phyloP scores from a whole-genome alignment of 2,797 vertebrate genomes.

The Meriones psammophilus region DNA sequence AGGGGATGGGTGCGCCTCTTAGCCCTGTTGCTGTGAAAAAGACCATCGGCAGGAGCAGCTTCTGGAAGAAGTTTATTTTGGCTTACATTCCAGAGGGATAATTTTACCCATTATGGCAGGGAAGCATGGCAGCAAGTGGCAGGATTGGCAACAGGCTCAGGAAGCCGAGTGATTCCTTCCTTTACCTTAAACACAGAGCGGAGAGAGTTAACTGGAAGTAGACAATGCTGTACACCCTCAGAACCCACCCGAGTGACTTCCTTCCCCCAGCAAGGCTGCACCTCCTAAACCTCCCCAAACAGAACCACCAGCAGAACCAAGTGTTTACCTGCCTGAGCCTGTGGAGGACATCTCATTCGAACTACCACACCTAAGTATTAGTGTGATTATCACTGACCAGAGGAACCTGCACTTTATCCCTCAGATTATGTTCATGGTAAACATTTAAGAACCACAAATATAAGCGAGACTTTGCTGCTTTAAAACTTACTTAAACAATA shows the following conservation, averaged over 20 bases:
- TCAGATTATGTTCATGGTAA: constrained; percentile 20
- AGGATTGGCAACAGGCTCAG: background rate
- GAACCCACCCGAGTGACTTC: background rate
- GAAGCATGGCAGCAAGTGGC: background rate
- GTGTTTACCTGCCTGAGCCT: background rate
- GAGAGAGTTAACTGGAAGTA: background rate
- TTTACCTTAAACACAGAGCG: background rate
- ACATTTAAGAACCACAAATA: constrained; percentile 3
- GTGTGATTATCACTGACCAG: background rate
- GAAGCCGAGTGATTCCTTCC: background rate
- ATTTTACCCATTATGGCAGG: background rate
- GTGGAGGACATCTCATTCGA: background rate
- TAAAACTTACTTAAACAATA: constrained; percentile 45
- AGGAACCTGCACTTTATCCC: constrained; percentile 33
- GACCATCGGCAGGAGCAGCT: background rate
- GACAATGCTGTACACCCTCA: background rate
- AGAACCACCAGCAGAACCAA: background rate
- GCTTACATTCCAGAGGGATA: background rate
- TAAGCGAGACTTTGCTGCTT: constrained; percentile 49
- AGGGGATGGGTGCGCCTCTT: too few species aligned
- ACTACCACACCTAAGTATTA: background rate
- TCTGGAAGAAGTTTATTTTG: background rate
- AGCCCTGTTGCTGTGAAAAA: background rate
- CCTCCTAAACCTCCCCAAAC: background rate
- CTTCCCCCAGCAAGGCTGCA: background rate